Evolutionary conservation across 2,113 vertebrate species (phyloP).

Genomic region (Lepidothrix coronata): DNA sequence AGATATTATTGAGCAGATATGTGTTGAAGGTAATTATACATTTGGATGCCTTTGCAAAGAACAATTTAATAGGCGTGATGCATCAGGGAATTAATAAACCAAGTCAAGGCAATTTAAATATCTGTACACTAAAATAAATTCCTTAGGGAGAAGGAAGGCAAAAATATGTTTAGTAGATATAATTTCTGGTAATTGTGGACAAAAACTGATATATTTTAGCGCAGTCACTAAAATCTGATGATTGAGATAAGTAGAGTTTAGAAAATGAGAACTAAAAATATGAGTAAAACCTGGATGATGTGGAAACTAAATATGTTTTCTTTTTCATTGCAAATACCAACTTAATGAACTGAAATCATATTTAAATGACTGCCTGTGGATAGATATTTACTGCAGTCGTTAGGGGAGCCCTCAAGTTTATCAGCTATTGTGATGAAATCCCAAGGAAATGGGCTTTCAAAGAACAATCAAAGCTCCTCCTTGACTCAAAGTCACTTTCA

Average conservation of each 20-base stretch:
- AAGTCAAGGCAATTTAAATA: background rate
- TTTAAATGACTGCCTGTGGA: background rate
- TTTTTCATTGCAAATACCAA: background rate
- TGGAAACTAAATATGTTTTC: background rate
- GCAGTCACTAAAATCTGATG: background rate
- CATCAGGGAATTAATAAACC: background rate
- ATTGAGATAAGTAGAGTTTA: background rate
- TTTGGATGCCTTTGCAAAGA: background rate
- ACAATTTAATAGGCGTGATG: background rate
- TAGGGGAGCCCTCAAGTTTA: background rate
- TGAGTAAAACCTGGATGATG: background rate
- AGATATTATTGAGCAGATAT: background rate
- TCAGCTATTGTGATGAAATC: background rate
- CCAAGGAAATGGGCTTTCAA: background rate
- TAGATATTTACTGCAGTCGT: background rate
- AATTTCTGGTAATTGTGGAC: accelerated
- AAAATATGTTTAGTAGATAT: background rate
- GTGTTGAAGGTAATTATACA: background rate
- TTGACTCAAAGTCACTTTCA: background rate
- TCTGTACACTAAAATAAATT: background rate
- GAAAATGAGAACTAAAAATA: background rate
- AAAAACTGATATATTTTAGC: background rate
- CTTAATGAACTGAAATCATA: background rate
- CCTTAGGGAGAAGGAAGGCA: background rate
- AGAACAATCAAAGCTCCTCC: background rate